Conservation (phyloP, 2,797 vertebrate species). For the Orientallactaga sibirica region DNA sequence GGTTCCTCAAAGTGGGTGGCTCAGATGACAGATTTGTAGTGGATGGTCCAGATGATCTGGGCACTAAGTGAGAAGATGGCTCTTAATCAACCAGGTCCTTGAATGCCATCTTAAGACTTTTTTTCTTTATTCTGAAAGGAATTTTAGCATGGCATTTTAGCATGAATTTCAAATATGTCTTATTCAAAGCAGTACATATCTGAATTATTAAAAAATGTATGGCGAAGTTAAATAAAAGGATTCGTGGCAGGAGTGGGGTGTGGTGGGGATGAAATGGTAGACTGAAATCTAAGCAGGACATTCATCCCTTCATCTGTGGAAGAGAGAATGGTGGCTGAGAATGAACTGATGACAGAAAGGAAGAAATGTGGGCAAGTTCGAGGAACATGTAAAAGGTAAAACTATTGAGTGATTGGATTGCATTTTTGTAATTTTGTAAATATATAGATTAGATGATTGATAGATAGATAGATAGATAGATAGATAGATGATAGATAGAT, state of each 20-base stretch:
- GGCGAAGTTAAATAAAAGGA: not conserved
- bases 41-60: not conserved
- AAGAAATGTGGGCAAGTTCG: not conserved
- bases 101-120: not conserved
- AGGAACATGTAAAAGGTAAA: not conserved
- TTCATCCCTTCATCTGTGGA: not conserved
- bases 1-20: not conserved
- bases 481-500: too few relatives aligned
- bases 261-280: not conserved
- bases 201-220: not conserved
- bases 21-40: not conserved
- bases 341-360: rapidly evolving
- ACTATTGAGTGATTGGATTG: not conserved
- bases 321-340: not conserved
- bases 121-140: not conserved
- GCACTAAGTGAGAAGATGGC: too few relatives aligned
- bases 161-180: not conserved
- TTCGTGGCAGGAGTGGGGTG: not conserved
- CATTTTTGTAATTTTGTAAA: not conserved
- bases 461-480: too few relatives aligned
- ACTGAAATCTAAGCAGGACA: not conserved
- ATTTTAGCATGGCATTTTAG: not conserved
- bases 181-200: not conserved
- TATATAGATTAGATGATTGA: too few relatives aligned
- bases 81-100: not conserved